phyloP scores from a whole-genome alignment of 92 coral and sea anemone genomes.

The Porites rus region DNA sequence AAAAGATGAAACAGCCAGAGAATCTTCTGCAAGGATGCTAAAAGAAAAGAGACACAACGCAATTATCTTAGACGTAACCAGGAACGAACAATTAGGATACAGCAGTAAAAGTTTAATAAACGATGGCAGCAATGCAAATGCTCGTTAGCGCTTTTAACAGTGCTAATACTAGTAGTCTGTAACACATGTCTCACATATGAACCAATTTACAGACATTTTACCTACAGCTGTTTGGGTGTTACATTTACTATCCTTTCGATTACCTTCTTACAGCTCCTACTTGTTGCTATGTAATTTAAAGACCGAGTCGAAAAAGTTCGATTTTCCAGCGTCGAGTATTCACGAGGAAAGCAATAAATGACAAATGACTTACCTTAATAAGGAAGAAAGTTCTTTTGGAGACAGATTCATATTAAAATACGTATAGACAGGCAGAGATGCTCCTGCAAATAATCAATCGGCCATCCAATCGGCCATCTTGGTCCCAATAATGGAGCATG shows the following conservation, averaged over 20 bases:
- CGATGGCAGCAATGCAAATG: too few relatives aligned
- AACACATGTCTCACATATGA: too few relatives aligned
- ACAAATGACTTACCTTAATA: slow-evolving; percentile 64
- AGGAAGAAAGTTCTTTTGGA: slow-evolving; percentile 82
- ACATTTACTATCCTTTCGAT: too few relatives aligned
- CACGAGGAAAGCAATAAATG: not conserved
- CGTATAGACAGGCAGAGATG: not conserved
- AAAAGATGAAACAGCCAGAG: slow-evolving; percentile 77
- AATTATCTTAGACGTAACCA: not conserved
- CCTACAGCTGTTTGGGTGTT: too few relatives aligned
- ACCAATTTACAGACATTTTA: too few relatives aligned
- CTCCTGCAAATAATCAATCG: not conserved
- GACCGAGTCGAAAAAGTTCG: too few relatives aligned
- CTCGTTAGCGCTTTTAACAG: too few relatives aligned
- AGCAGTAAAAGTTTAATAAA: too few relatives aligned
- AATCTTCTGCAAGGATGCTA: slow-evolving; percentile 87
- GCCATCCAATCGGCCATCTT: slow-evolving; percentile 8
- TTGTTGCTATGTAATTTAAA: too few relatives aligned
- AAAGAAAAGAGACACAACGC: slow-evolving; percentile 14
- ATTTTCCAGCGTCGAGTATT: not conserved
- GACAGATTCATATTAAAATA: slow-evolving; percentile 72
- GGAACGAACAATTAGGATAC: too few relatives aligned
- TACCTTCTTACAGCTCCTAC: too few relatives aligned
- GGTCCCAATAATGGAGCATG: not conserved
- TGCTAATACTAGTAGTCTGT: too few relatives aligned